Conservation (phyloP, 1,140 invertebrate species). For the Lamellibrachia luymesi region DNA sequence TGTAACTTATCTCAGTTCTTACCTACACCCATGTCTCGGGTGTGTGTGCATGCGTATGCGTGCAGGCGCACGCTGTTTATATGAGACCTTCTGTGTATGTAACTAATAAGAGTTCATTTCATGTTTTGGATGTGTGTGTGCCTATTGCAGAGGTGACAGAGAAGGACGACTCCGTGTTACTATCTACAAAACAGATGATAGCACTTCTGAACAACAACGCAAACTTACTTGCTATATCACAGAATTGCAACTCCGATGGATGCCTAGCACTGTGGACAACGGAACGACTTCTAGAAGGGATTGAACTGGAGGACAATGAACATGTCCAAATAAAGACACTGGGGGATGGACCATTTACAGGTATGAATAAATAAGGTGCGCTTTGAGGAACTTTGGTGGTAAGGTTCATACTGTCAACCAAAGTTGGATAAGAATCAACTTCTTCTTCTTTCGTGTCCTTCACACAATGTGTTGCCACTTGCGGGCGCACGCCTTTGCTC, state of each 20-base stretch:
- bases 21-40: background rate
- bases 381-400: background rate
- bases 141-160: background rate
- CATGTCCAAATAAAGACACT: conserved; percentile 38
- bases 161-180: background rate
- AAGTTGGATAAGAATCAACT: background rate
- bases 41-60: background rate
- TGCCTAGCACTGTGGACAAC: background rate
- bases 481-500: too few species aligned
- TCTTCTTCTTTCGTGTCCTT: too few species aligned
- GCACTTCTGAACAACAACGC: background rate
- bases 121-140: background rate
- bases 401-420: background rate
- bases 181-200: background rate
- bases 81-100: background rate
- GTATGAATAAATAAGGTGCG: background rate
- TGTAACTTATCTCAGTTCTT: background rate
- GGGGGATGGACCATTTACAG: conserved; percentile 35
- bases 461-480: too few species aligned
- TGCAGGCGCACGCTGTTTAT: background rate
- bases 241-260: background rate
- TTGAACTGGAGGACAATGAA: conserved; percentile 37
- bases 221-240: background rate
- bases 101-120: background rate
- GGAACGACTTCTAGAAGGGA: conserved; percentile 35